These are phyloP conservation scores for Montipora efflorescens DNA, from an alignment of 64 coral and sea anemone species.

Conservation along the genomic window DNA sequence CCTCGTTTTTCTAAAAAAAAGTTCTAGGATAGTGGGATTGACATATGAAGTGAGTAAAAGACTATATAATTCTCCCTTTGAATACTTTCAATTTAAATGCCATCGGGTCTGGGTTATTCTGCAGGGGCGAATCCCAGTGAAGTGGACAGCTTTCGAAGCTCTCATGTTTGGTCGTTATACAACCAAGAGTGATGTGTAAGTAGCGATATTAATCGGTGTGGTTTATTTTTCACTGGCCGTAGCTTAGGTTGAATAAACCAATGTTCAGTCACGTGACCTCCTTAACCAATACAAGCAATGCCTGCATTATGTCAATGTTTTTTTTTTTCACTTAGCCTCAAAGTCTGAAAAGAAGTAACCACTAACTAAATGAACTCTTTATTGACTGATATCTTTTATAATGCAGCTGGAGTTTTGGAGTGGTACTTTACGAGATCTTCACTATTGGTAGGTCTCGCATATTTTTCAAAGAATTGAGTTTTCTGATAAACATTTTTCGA, in stretches of 20 bases:
- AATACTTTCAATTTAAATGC: no score
- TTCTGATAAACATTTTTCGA: no score
- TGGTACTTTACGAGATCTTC: conserved; percentile 70
- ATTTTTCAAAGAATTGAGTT: no score
- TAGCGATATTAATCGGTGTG: not conserved
- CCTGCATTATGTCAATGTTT: no score
- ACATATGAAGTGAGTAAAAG: no score
- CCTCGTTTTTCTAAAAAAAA: no score
- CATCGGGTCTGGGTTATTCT: no score
- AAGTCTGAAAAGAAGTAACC: no score
- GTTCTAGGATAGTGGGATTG: no score
- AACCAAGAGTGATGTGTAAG: conserved; percentile 69
- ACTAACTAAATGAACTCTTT: not conserved
- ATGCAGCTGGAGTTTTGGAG: conserved; percentile 65
- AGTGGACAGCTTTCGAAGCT: conserved; percentile 67
- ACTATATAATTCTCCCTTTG: no score
- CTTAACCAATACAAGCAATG: no score
- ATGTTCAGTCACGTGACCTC: no score
- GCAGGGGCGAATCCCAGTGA: conserved; percentile 60
- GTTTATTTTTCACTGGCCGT: not conserved
- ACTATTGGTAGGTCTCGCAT: conserved; percentile 46
- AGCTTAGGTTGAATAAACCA: not conserved
- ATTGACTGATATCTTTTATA: not conserved
- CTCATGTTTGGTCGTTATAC: conserved; percentile 47
- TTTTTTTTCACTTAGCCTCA: not conserved